A percentile compares a stretch with the other conserved stretches of the same genome.
Conservation (phyloP, 1,140 invertebrate species). For the Ips nitidus region DNA sequence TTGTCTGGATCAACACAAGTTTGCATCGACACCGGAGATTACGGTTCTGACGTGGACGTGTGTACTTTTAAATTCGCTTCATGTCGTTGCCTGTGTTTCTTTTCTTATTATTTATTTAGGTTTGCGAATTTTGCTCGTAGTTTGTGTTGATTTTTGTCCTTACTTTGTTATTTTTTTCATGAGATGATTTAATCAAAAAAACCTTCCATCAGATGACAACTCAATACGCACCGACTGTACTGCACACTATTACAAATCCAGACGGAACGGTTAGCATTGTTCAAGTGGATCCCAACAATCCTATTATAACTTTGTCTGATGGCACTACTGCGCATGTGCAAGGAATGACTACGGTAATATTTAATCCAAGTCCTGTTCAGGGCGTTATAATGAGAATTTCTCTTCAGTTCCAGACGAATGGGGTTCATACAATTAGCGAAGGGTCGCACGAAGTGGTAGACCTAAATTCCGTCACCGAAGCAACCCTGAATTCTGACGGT, state of each 20-base stretch:
- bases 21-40: conserved; percentile 68
- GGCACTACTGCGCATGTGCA: conserved; percentile 94
- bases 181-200: background rate
- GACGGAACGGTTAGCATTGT: conserved; percentile 96
- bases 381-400: conserved; percentile 59
- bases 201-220: conserved; percentile 45
- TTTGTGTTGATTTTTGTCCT: background rate
- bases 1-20: conserved; percentile 67
- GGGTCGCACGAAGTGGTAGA: conserved; percentile 75
- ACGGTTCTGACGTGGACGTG: conserved; percentile 66
- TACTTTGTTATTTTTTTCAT: background rate
- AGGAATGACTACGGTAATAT: conserved; percentile 72
- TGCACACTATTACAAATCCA: conserved; percentile 94
- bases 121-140: background rate
- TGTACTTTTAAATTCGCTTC: conserved; percentile 47
- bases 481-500: conserved; percentile 84
- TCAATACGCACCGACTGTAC: conserved; percentile 83
- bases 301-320: conserved; percentile 92
- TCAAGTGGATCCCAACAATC: conserved; percentile 92
- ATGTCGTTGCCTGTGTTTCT: conserved; percentile 22
- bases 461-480: conserved; percentile 84
- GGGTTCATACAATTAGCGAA: conserved; percentile 70
- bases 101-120: background rate
- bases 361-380: conserved; percentile 64
- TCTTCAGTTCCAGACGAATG: conserved; percentile 68